Evolutionary conservation across 1,140 invertebrate species (phyloP).

Genomic region (Drosophila lacteicornis): DNA sequence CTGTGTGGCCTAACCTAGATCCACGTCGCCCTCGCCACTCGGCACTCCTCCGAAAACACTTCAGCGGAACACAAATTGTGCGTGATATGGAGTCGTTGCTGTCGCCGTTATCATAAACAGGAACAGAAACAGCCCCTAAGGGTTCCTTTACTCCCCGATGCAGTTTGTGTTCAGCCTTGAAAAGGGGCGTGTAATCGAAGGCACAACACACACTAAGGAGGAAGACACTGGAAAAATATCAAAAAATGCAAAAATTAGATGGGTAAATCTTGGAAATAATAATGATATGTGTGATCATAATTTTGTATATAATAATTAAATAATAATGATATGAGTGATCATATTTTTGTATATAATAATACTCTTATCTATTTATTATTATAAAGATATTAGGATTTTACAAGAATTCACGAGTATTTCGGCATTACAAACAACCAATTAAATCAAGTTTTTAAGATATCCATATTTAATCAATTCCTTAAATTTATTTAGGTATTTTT

Average conservation of each 20-base stretch:
- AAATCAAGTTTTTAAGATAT: too few species aligned
- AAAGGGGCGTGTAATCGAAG: constrained; percentile 63
- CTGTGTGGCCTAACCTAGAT: constrained; percentile 80
- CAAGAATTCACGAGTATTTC: too few species aligned
- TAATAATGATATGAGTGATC: too few species aligned
- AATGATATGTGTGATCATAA: too few species aligned
- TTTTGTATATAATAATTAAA: too few species aligned
- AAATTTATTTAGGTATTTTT: background rate
- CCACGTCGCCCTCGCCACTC: constrained; percentile 10
- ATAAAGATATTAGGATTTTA: too few species aligned
- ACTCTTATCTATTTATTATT: too few species aligned
- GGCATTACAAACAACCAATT: too few species aligned
- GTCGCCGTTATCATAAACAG: constrained; percentile 57
- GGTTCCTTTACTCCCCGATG: constrained; percentile 43
- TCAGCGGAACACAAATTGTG: constrained; percentile 71
- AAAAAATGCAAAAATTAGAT: too few species aligned
- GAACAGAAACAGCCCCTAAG: constrained; percentile 64
- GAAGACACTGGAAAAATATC: constrained; percentile 4
- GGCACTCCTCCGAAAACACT: constrained; percentile 52
- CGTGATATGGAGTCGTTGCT: constrained; percentile 70
- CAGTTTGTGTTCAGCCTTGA: constrained; percentile 46
- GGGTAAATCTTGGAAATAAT: too few species aligned
- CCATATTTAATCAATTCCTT: too few species aligned
- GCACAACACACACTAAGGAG: constrained; percentile 1
- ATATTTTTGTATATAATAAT: too few species aligned